Evolutionary conservation across 2,888 invertebrate species (phyloP).

Genomic region (Apamea anceps): DNA sequence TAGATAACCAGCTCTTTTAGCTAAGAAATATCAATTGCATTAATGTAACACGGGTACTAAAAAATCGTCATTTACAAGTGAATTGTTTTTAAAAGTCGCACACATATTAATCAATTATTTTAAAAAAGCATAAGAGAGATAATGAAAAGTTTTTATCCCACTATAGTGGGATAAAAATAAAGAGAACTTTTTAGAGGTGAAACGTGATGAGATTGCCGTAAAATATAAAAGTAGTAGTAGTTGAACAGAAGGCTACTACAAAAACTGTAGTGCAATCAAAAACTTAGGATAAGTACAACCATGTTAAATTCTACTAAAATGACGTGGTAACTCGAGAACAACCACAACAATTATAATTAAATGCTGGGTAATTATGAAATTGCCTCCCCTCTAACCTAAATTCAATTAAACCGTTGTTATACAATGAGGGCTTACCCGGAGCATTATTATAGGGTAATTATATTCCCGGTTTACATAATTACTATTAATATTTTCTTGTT

Average conservation of each 20-base stretch:
- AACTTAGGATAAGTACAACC: neutral
- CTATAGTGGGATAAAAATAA: too few species aligned
- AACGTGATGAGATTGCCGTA: neutral
- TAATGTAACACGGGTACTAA: too few species aligned
- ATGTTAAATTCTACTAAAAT: slow-evolving; percentile 4
- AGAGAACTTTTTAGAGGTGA: neutral
- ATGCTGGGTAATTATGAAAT: slow-evolving; percentile 53
- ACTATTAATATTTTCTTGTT: slow-evolving; percentile 4
- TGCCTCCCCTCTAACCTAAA: slow-evolving; percentile 39
- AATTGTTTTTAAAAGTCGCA: neutral
- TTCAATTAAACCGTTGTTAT: slow-evolving; percentile 44
- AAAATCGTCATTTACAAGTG: neutral
- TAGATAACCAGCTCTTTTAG: too few species aligned
- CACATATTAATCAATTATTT: neutral
- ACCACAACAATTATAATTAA: slow-evolving; percentile 40
- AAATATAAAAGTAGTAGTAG: neutral
- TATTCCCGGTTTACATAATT: slow-evolving; percentile 13
- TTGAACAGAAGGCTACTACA: neutral
- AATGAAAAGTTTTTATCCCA: neutral
- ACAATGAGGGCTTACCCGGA: slow-evolving; percentile 19
- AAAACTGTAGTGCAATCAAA: neutral
- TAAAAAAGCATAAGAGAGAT: neutral
- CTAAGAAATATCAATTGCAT: neutral
- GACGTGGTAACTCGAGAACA: slow-evolving; percentile 10
- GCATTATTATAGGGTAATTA: slow-evolving; percentile 45